Conservation (phyloP, 2,888 invertebrate genomes). For the Helicoverpa assulta region DNA sequence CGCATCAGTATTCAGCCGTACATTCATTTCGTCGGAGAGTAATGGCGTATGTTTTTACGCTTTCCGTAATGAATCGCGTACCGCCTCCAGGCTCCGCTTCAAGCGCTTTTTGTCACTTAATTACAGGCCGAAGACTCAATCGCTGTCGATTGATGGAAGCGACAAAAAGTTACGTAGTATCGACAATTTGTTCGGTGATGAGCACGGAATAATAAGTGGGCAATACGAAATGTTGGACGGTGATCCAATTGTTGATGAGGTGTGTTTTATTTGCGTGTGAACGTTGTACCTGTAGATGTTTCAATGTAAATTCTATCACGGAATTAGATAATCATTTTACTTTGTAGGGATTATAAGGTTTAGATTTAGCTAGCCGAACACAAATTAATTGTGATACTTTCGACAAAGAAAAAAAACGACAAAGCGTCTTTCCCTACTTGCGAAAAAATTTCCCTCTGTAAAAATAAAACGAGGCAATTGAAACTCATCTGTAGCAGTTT, state of each 20-base stretch:
- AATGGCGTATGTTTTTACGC: slow-evolving; percentile 61
- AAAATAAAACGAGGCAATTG: no score
- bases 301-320: no score
- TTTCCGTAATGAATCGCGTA: slow-evolving; percentile 56
- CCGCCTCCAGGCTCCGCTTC: slow-evolving; percentile 42
- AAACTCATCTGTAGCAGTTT: no score
- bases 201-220: slow-evolving; percentile 45
- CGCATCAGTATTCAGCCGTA: slow-evolving; percentile 55
- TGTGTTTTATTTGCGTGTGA: slow-evolving; percentile 22
- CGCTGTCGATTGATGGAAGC: slow-evolving; percentile 49
- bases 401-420: no score
- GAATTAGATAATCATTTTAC: no score
- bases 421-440: no score
- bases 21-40: slow-evolving; percentile 49
- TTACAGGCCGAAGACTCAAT: slow-evolving; percentile 67
- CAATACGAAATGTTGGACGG: slow-evolving; percentile 29
- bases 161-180: slow-evolving; percentile 49
- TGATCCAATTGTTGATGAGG: slow-evolving; percentile 39
- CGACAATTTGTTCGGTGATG: slow-evolving; percentile 57
- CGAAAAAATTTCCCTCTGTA: no score
- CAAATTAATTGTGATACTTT: no score
- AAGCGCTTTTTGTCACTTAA: slow-evolving; percentile 66
- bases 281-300: not conserved
- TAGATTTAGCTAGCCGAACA: no score
- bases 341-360: no score